phyloP scores from a whole-genome alignment of 1,140 invertebrate genomes.

The Kradibia gibbosae region DNA sequence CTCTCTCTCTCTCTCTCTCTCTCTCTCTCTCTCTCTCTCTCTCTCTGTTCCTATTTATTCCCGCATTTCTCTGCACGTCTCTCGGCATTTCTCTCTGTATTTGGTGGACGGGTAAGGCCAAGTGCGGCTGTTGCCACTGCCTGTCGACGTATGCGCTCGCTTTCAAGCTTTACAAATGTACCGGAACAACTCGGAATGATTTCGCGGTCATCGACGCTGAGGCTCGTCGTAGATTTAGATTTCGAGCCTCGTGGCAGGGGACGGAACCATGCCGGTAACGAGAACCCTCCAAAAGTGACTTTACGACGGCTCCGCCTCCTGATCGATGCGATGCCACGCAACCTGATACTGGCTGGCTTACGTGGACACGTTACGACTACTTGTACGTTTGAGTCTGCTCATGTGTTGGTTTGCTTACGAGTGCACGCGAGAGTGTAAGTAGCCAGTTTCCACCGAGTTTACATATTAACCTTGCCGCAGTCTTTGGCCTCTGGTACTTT shows the following conservation, averaged over 20 bases:
- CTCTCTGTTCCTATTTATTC: neutral
- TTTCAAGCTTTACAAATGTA: slow-evolving; percentile 39
- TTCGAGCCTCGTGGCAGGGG: neutral
- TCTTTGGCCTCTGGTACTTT: no score
- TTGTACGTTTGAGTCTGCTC: no score
- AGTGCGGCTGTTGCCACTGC: slow-evolving; percentile 7
- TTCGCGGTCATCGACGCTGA: neutral
- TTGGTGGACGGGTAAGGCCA: slow-evolving; percentile 42
- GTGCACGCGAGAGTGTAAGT: no score
- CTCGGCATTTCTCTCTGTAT: slow-evolving; percentile 28
- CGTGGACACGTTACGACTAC: neutral
- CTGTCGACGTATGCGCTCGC: slow-evolving; percentile 42
- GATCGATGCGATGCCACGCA: neutral
- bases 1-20: slow-evolving; percentile 43
- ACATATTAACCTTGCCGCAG: no score
- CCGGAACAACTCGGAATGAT: slow-evolving; percentile 39
- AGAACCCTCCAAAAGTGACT: slow-evolving; percentile 29
- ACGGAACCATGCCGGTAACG: slow-evolving; percentile 17
- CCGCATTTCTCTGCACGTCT: slow-evolving; percentile 33
- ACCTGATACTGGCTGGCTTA: neutral
- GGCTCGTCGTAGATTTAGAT: no score
- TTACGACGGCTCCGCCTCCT: slow-evolving; percentile 16
- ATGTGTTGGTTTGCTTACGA: no score
- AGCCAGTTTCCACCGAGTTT: no score
- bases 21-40: neutral